Evolutionary conservation across 2,888 invertebrate species (phyloP), one percentile per base, ranked within the genome.

Genomic region (Orchesellides sinensis): DNA sequence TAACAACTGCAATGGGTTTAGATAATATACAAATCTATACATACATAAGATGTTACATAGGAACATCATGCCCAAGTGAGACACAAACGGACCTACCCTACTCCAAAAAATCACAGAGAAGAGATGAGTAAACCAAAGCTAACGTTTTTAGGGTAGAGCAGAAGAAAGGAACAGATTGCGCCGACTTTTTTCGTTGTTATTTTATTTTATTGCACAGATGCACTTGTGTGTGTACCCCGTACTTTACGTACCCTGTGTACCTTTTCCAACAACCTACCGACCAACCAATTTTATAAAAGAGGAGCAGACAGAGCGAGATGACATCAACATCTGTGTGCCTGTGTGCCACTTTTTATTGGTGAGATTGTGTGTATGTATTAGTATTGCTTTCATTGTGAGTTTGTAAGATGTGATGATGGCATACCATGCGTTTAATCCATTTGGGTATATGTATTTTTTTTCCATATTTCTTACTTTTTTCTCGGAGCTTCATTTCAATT

Each of bases 271-370:
- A 56, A 56, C 27, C 56, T 56, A 27, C 10, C 8, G 27, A 27
- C 25, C 56, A 27, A 56, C 25, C 10, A 23, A n/a, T n/a, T n/a
- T n/a, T n/a, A n/a, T n/a, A n/a, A n/a, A n/a, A n/a, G n/a, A n/a
- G n/a, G n/a, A 23, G 27, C 56, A 56, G 8, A 56, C 35, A 35
- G n/a, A n/a, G n/a, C 17, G 21, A 49, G 6, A 49, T 56, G 56
- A 56, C 56, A 56, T 56, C 25, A 27, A 56, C 56, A 56, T 56
- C 56, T 56, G 56, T 56, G 56, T 27, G 23, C 5, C 35, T 35
- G n/a, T n/a, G n/a, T n/a, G n/a, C n/a, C n/a, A n/a, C n/a, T n/a
- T n/a, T n/a, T n/a, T n/a, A n/a, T n/a, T n/a, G n/a, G n/a, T n/a
- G n/a, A n/a, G n/a, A n/a, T n/a, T n/a, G n/a, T n/a, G n/a, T n/a